These are phyloP conservation scores for Syrrhaptes paradoxus DNA, from an alignment of 2,113 vertebrate genomes.

Conservation along the genomic window DNA sequence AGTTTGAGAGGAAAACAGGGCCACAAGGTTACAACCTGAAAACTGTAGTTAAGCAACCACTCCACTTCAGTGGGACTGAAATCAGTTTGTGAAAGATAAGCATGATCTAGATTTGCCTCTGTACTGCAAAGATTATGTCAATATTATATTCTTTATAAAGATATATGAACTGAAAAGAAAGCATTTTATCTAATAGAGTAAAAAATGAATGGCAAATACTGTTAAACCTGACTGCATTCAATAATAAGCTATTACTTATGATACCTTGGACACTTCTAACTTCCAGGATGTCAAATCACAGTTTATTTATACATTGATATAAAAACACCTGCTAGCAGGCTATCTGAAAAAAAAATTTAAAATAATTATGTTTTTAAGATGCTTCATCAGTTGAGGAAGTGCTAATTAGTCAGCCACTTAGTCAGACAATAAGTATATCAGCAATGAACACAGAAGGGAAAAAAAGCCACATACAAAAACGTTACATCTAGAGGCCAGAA, in stretches of 20 bases:
- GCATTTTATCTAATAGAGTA: background rate
- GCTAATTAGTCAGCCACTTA: background rate
- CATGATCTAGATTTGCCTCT: background rate
- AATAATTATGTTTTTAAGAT: constrained; percentile 18
- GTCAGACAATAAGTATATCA: background rate
- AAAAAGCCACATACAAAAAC: background rate
- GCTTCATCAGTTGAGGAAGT: background rate
- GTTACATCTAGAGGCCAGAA: background rate
- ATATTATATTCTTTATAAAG: background rate
- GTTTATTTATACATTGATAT: background rate
- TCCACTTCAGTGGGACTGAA: background rate
- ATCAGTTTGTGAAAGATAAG: background rate
- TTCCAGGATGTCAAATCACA: background rate
- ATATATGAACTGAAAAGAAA: background rate
- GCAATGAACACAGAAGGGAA: background rate
- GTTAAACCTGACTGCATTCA: background rate
- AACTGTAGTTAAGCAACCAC: background rate
- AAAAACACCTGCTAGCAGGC: background rate
- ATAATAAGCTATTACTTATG: background rate
- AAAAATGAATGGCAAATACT: background rate
- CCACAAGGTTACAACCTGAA: background rate
- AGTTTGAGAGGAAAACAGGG: background rate
- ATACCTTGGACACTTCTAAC: background rate
- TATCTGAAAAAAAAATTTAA: background rate
- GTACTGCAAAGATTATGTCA: background rate